Conservation (phyloP, 2,113 vertebrate species). For the Verasper variegatus region DNA sequence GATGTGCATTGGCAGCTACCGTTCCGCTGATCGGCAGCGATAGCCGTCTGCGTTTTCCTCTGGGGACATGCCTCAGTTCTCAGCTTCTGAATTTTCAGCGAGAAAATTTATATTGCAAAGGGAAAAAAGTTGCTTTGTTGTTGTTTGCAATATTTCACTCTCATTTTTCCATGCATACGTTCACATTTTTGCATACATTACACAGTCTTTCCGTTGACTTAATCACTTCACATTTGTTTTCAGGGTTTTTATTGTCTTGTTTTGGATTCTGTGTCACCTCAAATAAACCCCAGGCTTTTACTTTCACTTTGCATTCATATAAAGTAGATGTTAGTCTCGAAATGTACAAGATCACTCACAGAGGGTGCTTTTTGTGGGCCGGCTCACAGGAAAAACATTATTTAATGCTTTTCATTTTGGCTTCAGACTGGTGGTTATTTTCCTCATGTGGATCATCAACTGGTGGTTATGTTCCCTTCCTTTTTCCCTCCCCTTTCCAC, state of each 20-base stretch:
- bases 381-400: neutral
- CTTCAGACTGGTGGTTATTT: slow-evolving; percentile 11
- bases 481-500: slow-evolving; percentile 4
- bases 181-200: neutral
- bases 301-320: neutral
- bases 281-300: neutral
- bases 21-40: slow-evolving; percentile 29
- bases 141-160: neutral
- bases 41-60: slow-evolving; percentile 25
- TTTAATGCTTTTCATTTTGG: slow-evolving; percentile 15
- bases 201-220: neutral
- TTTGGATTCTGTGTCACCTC: neutral
- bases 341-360: neutral
- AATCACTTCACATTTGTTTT: neutral
- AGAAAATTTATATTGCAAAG: slow-evolving; percentile 15
- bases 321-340: neutral
- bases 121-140: neutral
- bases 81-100: slow-evolving; percentile 14
- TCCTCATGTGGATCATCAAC: neutral
- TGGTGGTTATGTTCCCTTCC: slow-evolving; percentile 20
- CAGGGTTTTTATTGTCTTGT: neutral
- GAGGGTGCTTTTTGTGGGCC: neutral
- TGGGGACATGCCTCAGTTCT: slow-evolving; percentile 46
- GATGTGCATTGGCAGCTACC: slow-evolving; percentile 30
- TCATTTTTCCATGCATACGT: neutral